Evolutionary conservation across 2,888 invertebrate genomes (phyloP), one percentile per base, ranked within the genome.

Genomic region (Penaeus monodon): DNA sequence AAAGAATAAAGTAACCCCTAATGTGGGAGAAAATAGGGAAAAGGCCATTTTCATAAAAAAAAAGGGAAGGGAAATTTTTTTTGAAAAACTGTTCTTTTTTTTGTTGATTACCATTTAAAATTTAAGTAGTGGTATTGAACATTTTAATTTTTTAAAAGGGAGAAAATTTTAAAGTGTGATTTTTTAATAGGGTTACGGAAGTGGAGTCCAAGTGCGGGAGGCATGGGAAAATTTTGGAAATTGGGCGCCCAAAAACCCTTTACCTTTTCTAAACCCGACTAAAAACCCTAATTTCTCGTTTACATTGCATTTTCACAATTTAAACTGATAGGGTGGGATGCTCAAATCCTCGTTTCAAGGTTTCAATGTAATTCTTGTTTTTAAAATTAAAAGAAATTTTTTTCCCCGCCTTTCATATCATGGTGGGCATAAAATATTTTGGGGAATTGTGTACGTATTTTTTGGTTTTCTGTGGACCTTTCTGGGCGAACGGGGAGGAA

Each of bases 401-500:
- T 0, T 29, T 7, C 14, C 22, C 7, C 27, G 27, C 33, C n/a
- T 77, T 8, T 57, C 27, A 76, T 22, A 27, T 29, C 24, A 24
- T 29, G 38, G 27, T 73, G 22, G 22, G 49, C n/a, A 49, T 6
- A 22, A 27, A 22, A 29, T 17, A 57, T 20, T 17, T 57, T 57
- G 17, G 92, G 88, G 88, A 91, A 29, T 20, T 70, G 44, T 44
- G 24, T 90, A 91, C 87, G 90, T 84, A 44, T 91, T 88, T 91
- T 90, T 91, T 93, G 94, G 79, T 94, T 98, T 90, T 95, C 96
- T 0, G 96, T 99, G 91, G 98, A 99, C 93, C 93, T 99, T 90
- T 98, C 98, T 76, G 98, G 98, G 95, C 96, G 98, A 98, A 92
- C 94, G 97, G 2, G 93, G 94, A 0, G 94, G 95, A 76, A 96